These are phyloP conservation scores for Melieria picta DNA, from an alignment of 2,888 invertebrate species.

Conservation along the genomic window DNA sequence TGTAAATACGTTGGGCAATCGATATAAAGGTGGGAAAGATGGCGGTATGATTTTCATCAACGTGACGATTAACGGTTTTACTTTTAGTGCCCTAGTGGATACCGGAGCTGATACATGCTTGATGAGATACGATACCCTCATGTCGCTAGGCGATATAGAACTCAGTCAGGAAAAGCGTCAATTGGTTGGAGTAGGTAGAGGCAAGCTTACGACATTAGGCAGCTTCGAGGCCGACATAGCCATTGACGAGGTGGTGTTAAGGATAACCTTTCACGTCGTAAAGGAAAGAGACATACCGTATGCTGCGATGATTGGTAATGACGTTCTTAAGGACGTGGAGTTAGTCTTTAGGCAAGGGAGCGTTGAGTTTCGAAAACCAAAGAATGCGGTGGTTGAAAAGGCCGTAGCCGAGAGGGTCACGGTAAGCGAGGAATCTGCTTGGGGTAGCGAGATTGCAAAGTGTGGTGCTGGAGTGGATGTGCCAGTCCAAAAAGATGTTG, in stretches of 20 bases:
- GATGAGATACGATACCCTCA: constrained; percentile 1
- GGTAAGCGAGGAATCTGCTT: not conserved
- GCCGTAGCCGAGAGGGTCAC: constrained; percentile 2
- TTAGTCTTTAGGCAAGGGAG: constrained; percentile 11
- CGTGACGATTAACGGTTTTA: not conserved
- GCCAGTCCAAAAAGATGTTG: constrained; percentile 1
- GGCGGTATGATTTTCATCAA: not conserved
- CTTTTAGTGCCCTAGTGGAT: not conserved
- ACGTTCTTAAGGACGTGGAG: not conserved
- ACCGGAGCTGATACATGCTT: not conserved
- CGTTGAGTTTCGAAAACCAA: constrained; percentile 7
- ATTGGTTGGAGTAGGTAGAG: not conserved
- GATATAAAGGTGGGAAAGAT: not conserved
- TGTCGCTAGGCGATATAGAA: constrained; percentile 2
- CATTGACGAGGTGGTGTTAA: not conserved
- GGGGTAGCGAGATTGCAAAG: not conserved
- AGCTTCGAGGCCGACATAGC: not conserved
- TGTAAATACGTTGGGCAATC: not conserved
- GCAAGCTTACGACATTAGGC: constrained; percentile 12
- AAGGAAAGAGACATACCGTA: constrained; percentile 5
- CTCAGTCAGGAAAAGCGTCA: not conserved
- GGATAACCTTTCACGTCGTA: not conserved
- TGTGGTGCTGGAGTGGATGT: constrained; percentile 10
- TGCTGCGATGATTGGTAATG: constrained; percentile 5
- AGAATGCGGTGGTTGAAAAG: not conserved